Percentiles rank a stretch among this genome's conserved stretches.
These are phyloP conservation scores for Xanthorhoe spadicearia DNA, from an alignment of 2,888 invertebrate genomes.

Conservation along the genomic window DNA sequence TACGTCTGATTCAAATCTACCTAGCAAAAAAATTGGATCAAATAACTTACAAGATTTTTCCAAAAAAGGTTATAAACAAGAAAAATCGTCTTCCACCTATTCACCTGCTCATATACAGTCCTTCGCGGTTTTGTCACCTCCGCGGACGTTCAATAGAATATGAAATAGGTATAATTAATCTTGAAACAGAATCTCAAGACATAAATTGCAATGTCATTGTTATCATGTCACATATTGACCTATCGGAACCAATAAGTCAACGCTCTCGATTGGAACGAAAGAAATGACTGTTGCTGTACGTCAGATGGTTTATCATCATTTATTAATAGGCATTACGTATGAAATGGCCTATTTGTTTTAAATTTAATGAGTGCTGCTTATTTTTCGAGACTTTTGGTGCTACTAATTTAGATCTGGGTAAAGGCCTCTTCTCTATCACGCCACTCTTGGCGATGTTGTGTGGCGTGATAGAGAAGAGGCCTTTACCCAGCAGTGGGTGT, in stretches of 20 bases:
- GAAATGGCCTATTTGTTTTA: slow-evolving; percentile 28
- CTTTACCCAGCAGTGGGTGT: too few species aligned
- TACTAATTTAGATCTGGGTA: too few species aligned
- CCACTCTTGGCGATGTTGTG: too few species aligned
- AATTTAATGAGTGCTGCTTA: neutral
- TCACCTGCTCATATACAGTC: too few species aligned
- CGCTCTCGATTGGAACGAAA: slow-evolving; percentile 66
- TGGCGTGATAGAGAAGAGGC: too few species aligned
- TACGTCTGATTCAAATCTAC: neutral
- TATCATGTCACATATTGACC: slow-evolving; percentile 69
- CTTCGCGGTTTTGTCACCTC: too few species aligned
- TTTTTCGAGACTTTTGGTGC: neutral
- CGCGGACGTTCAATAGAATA: too few species aligned
- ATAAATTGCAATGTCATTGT: slow-evolving; percentile 70
- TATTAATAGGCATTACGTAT: slow-evolving; percentile 57
- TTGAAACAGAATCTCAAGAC: slow-evolving; percentile 52
- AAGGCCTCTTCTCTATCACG: too few species aligned
- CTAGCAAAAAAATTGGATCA: neutral
- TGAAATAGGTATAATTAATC: slow-evolving; percentile 52
- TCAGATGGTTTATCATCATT: slow-evolving; percentile 52
- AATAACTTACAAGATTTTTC: too few species aligned
- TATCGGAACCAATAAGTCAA: slow-evolving; percentile 72
- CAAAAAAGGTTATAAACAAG: too few species aligned
- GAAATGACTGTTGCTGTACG: slow-evolving; percentile 56
- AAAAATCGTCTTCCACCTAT: too few species aligned